These are phyloP conservation scores for Alligator sinensis DNA, from an alignment of 2,113 vertebrate species.

Conservation along the genomic window DNA sequence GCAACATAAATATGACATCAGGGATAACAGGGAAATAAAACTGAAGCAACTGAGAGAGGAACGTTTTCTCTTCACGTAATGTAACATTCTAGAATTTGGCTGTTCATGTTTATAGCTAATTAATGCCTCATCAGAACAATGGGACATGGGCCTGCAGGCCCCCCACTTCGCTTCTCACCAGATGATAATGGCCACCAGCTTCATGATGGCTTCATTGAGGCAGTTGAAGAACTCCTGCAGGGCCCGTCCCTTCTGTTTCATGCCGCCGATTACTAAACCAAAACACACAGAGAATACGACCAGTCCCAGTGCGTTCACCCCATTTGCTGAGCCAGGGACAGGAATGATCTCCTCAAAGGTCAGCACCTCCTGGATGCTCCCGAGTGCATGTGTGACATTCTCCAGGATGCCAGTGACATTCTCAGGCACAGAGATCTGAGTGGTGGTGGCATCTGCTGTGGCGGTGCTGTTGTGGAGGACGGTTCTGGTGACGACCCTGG, in stretches of 20 bases:
- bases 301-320: slow-evolving; percentile 94
- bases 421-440: slow-evolving; percentile 54
- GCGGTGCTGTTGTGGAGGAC: slow-evolving; percentile 69
- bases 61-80: too few relatives aligned
- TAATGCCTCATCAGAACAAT: slow-evolving; percentile 55
- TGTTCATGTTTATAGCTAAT: too few relatives aligned
- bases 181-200: slow-evolving; percentile 95
- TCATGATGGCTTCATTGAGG: slow-evolving; percentile 97
- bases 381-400: slow-evolving; percentile 84
- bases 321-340: slow-evolving; percentile 87
- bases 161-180: slow-evolving; percentile 86
- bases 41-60: too few relatives aligned
- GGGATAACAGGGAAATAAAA: too few relatives aligned
- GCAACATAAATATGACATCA: too few relatives aligned
- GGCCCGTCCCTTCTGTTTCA: slow-evolving; percentile 93
- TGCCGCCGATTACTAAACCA: slow-evolving; percentile 93
- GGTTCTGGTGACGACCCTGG: slow-evolving; percentile 79
- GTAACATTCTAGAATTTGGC: too few relatives aligned
- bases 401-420: slow-evolving; percentile 75
- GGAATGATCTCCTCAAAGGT: slow-evolving; percentile 90
- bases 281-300: slow-evolving; percentile 98
- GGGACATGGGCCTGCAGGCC: slow-evolving; percentile 72
- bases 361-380: slow-evolving; percentile 83
- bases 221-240: slow-evolving; percentile 95
- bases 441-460: slow-evolving; percentile 59